Evolutionary conservation across 2,888 invertebrate species (phyloP), one percentile per base, ranked within the genome.

Genomic region (Dorcus hopei): DNA sequence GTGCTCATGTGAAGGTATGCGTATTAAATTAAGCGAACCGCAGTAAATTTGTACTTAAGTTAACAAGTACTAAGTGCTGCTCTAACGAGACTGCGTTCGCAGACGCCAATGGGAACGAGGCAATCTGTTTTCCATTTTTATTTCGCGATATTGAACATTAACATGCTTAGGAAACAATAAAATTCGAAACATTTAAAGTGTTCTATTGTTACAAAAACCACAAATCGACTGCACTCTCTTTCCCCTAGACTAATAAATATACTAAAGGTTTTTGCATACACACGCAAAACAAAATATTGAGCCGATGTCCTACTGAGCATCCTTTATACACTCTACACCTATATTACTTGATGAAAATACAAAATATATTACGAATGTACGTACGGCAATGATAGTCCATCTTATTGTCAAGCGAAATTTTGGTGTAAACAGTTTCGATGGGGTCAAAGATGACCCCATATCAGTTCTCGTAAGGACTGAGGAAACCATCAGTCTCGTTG

Each of bases 21-120:
- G 39, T 53, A 39, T 45, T 59, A 64, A 61, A 59, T 56, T 61
- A 64, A 61, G 51, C 43, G 58, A 54, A 45, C 48, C 48, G 61
- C 59, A 61, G 58, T 65, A 67, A 66, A 67, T 67, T 67, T 67
- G 67, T 67, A 62, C 60, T 58, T 57, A 57, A 55, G 54, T 66
- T 67, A 65, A 65, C 62, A 54, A 62, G 59, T 60, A 63, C 65
- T 66, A 66, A 65, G 64, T 61, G 62, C 55, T 61, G 59, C 61
- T 59, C 64, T 63, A 63, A 62, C 61, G 62, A 59, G 54, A 51
- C 39, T 45, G 40, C 50, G 45, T 52, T 54, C 53, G 52, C 59
- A 57, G 45, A 59, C 49, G 45, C 50, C 42, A 16, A 42, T 42
- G 11, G 42, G 42, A 14, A 11, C 11, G 43, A 16, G 52, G 59